Evolutionary conservation across 2,113 vertebrate species (phyloP).

Genomic region (Percopsis transmontana): DNA sequence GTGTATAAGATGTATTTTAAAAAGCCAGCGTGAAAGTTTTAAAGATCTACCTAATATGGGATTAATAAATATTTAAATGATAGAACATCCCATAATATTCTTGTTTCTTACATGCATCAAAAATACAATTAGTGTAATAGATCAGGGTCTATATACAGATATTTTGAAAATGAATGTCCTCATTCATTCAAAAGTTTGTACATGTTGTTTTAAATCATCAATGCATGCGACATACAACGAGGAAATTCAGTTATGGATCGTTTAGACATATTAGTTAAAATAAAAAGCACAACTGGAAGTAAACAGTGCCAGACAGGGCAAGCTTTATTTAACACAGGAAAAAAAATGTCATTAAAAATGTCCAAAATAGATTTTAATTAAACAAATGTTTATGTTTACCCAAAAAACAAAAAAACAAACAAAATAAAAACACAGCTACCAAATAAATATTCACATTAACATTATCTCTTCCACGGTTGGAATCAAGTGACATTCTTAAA

Average conservation of each 20-base stretch:
- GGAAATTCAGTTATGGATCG: no score
- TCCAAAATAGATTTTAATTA: slow-evolving; percentile 59
- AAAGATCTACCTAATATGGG: background rate
- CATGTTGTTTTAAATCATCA: no score
- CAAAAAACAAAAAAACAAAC: slow-evolving; percentile 39
- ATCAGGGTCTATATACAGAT: no score
- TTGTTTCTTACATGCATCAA: no score
- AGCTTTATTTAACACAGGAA: slow-evolving; percentile 79
- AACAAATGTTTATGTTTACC: slow-evolving; percentile 67
- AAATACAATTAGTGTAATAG: no score
- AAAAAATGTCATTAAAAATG: slow-evolving; percentile 47
- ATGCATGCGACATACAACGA: no score
- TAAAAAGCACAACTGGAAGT: background rate
- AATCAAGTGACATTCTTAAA: slow-evolving; percentile 58
- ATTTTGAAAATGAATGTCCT: no score
- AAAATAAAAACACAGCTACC: slow-evolving; percentile 53
- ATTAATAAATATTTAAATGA: background rate
- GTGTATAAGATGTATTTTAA: background rate
- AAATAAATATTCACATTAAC: slow-evolving; percentile 80
- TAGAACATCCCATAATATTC: no score
- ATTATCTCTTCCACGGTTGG: slow-evolving; percentile 46
- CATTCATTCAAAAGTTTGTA: no score
- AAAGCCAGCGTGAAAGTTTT: background rate
- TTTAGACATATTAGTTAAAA: no score
- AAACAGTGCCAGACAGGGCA: slow-evolving; percentile 66